Evolutionary conservation across 2,888 invertebrate species (phyloP).

Genomic region (Trachelus tabidus): DNA sequence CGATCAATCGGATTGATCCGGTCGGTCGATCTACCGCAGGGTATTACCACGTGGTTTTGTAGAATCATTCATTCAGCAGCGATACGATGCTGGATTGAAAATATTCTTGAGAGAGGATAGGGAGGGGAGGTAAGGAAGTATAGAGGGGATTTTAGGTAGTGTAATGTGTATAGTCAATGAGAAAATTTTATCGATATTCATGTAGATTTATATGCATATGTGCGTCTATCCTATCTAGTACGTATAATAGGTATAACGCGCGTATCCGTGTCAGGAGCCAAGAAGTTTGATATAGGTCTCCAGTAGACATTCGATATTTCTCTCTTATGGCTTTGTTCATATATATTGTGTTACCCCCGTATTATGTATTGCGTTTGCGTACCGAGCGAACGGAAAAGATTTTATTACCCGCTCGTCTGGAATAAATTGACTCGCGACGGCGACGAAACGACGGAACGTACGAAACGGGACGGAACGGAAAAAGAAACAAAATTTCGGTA

Average conservation of each 20-base stretch:
- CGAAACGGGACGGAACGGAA: neutral
- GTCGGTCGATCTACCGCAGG: neutral
- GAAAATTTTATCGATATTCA: neutral
- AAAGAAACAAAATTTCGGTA: slow-evolving; percentile 13
- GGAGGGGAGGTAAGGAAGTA: neutral
- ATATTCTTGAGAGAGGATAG: neutral
- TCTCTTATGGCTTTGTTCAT: slow-evolving; percentile 51
- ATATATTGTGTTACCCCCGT: slow-evolving; percentile 30
- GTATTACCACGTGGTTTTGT: neutral
- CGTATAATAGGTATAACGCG: neutral
- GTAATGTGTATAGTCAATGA: neutral
- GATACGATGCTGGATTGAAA: neutral
- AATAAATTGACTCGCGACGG: slow-evolving; percentile 36
- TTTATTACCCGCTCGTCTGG: slow-evolving; percentile 42
- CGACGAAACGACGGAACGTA: slow-evolving; percentile 24
- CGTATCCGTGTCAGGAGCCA: slow-evolving; percentile 26
- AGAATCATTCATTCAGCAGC: neutral
- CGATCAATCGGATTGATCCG: neutral
- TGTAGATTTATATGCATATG: neutral
- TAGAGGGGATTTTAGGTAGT: neutral
- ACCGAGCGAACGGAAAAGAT: slow-evolving; percentile 40
- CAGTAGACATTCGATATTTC: slow-evolving; percentile 54
- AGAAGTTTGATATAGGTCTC: slow-evolving; percentile 52
- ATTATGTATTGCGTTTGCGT: slow-evolving; percentile 40
- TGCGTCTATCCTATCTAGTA: neutral